These are phyloP conservation scores for Caenorhabditis auriculariae DNA, from an alignment of 2,888 invertebrate genomes.

Conservation along the genomic window DNA sequence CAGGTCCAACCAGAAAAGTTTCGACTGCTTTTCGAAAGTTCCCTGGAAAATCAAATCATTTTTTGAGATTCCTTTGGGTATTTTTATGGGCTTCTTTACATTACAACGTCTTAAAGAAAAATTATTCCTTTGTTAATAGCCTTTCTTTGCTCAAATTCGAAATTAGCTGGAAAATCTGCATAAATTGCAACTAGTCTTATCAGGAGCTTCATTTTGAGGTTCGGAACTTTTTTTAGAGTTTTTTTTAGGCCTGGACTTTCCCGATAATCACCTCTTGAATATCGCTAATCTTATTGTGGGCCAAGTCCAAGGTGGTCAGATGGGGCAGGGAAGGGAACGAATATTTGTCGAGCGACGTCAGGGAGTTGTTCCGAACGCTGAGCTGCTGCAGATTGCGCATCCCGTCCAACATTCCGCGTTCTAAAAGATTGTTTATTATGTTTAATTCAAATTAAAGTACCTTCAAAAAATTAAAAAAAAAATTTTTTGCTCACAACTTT, in stretches of 20 bases:
- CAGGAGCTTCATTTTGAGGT: too few species aligned
- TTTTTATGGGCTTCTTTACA: too few species aligned
- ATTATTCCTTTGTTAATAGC: too few species aligned
- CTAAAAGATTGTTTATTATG: constrained; percentile 25
- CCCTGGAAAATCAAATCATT: constrained; percentile 17
- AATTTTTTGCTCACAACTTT: too few species aligned
- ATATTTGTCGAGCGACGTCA: constrained; percentile 31
- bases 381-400: constrained; percentile 72
- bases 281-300: constrained; percentile 75
- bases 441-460: too few species aligned
- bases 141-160: too few species aligned
- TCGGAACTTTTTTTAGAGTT: constrained; percentile 65
- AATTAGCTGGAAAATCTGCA: too few species aligned
- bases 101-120: too few species aligned
- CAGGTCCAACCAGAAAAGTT: constrained; percentile 60
- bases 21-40: constrained; percentile 41
- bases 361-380: constrained; percentile 48
- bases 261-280: constrained; percentile 72
- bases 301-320: constrained; percentile 52
- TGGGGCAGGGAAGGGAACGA: constrained; percentile 49
- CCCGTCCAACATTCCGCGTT: constrained; percentile 66
- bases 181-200: too few species aligned
- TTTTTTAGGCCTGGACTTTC: constrained; percentile 70
- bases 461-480: neutral
- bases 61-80: too few species aligned